These are phyloP conservation scores for Rhea americana DNA, from an alignment of 2,113 vertebrate species.

Conservation along the genomic window DNA sequence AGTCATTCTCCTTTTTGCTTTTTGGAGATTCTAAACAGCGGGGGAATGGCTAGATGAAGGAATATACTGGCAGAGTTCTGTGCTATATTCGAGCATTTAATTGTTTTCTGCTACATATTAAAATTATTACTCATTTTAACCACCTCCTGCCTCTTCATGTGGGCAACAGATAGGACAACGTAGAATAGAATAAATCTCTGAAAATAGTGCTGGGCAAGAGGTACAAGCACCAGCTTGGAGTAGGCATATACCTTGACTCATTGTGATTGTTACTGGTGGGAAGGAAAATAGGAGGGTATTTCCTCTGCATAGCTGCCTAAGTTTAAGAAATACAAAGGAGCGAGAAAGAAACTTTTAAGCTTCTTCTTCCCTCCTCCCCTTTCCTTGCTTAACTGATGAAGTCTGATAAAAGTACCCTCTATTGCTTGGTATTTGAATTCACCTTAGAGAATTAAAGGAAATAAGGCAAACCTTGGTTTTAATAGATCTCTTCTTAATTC, in stretches of 20 bases:
- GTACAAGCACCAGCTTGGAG: background rate
- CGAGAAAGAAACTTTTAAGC: background rate
- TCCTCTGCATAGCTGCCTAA: background rate
- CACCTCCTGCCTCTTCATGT: background rate
- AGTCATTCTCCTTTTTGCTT: background rate
- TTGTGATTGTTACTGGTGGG: background rate
- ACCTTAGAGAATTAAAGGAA: conserved; percentile 23
- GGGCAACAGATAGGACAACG: background rate
- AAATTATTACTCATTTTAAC: background rate
- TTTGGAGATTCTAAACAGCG: background rate
- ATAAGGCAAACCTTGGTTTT: conserved; percentile 27
- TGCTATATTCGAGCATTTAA: background rate
- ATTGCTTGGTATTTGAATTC: conserved; percentile 13
- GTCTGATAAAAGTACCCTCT: background rate
- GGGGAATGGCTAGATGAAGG: background rate
- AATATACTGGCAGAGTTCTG: background rate
- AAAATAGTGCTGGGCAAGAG: background rate
- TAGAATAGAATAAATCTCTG: background rate
- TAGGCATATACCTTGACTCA: background rate
- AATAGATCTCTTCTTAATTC: conserved; percentile 24
- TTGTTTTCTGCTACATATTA: background rate
- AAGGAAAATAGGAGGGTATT: conserved; percentile 4
- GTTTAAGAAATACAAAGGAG: background rate
- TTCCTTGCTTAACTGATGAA: conserved; percentile 9
- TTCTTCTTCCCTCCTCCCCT: background rate